Percentiles rank a stretch among this genome's conserved stretches.
Evolutionary conservation across 1,140 invertebrate genomes (phyloP).

Genomic region (Chironomus tepperi): DNA sequence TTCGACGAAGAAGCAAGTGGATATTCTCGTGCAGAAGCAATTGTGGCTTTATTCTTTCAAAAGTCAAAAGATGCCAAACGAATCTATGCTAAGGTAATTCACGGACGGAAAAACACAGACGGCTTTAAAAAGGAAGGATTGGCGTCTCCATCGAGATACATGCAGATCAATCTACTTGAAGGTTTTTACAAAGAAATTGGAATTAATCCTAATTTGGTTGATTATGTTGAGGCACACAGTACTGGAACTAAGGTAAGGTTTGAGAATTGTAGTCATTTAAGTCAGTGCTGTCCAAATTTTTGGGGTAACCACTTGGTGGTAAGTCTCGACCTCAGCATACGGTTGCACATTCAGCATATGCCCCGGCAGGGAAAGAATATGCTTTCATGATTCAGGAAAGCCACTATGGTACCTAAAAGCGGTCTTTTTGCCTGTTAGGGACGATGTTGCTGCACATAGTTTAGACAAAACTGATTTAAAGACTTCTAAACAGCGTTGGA

Average conservation of each 20-base stretch:
- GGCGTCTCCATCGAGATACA: conserved; percentile 45
- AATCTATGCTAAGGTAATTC: conserved; percentile 49
- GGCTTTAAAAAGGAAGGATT: conserved; percentile 48
- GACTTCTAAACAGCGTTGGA: no score
- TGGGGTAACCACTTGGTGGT: no score
- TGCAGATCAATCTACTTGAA: conserved; percentile 47
- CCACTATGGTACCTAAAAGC: no score
- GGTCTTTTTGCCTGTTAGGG: no score
- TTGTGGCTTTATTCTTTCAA: conserved; percentile 48
- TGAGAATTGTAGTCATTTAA: no score
- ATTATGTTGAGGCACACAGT: conserved; percentile 68
- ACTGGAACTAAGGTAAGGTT: conserved; percentile 41
- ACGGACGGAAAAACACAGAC: conserved; percentile 46
- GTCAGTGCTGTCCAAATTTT: no score
- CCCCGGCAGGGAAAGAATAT: no score
- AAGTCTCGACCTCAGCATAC: no score
- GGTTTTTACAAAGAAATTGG: conserved; percentile 52
- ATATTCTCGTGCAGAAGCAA: conserved; percentile 51
- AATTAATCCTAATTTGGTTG: conserved; percentile 51
- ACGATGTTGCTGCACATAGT: no score
- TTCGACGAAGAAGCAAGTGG: conserved; percentile 54
- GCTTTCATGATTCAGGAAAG: background rate
- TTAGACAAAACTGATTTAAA: no score
- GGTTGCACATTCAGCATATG: no score
- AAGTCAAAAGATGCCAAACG: conserved; percentile 42